Conservation (phyloP, 2,888 invertebrate species). For the Ennomos fuscantarius region DNA sequence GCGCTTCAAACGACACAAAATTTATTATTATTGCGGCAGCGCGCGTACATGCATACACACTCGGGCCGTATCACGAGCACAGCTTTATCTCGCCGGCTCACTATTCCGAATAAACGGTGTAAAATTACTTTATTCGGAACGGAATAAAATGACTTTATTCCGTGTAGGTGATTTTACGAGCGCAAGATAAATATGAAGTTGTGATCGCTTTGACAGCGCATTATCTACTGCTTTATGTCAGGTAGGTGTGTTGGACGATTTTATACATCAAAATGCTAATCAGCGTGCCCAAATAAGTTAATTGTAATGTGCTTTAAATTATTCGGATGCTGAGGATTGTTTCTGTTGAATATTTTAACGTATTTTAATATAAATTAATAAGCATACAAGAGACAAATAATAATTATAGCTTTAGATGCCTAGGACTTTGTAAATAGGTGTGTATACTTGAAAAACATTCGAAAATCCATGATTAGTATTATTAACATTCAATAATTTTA, state of each 20-base stretch:
- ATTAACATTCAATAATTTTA: no score
- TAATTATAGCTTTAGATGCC: no score
- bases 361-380: not conserved
- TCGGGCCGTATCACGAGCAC: slow-evolving; percentile 82
- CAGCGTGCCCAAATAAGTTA: slow-evolving; percentile 31
- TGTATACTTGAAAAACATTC: no score
- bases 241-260: slow-evolving; percentile 33
- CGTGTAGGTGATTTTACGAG: slow-evolving; percentile 56
- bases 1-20: slow-evolving; percentile 81
- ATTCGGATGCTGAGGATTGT: slow-evolving; percentile 29
- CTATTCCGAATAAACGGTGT: slow-evolving; percentile 65
- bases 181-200: slow-evolving; percentile 53
- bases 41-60: slow-evolving; percentile 83
- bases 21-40: slow-evolving; percentile 84
- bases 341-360: slow-evolving; percentile 6
- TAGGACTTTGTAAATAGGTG: no score
- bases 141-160: slow-evolving; percentile 60
- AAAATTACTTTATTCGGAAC: slow-evolving; percentile 56
- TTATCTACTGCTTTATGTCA: slow-evolving; percentile 43
- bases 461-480: no score
- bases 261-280: slow-evolving; percentile 29
- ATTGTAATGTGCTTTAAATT: slow-evolving; percentile 41
- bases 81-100: slow-evolving; percentile 75
- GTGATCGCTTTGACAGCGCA: slow-evolving; percentile 55
- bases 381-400: no score